A percentile compares a stretch with the other conserved stretches of the same genome.
Conservation (phyloP, 2,797 vertebrate genomes). For the Danio kyathit region DNA sequence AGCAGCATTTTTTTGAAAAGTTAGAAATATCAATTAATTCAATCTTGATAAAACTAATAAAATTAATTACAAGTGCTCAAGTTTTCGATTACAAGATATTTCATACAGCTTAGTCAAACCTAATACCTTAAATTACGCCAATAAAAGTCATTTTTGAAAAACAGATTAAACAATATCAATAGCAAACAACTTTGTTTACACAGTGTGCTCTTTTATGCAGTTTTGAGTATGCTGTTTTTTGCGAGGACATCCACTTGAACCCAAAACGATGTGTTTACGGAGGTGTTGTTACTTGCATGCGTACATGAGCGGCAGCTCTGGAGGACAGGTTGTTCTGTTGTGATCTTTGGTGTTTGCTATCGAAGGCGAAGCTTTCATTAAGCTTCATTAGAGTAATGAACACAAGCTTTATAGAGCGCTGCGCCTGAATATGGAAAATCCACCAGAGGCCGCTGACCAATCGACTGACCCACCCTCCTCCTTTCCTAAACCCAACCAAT, state of each 20-base stretch:
- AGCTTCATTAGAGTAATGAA: constrained; percentile 62
- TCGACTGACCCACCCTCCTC: no score
- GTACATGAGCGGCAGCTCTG: background rate
- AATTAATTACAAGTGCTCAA: background rate
- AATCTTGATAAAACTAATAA: no score
- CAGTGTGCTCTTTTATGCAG: background rate
- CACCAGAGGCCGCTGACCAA: no score
- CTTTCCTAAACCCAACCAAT: no score
- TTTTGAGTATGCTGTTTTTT: background rate
- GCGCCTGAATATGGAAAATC: constrained; percentile 54
- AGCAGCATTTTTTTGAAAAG: no score
- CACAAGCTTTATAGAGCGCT: constrained; percentile 51
- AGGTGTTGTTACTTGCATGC: background rate
- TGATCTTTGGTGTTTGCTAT: constrained; percentile 53
- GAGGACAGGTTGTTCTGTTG: constrained; percentile 51
- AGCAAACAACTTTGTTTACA: background rate
- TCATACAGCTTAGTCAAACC: no score
- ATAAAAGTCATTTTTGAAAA: background rate
- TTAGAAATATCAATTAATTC: no score
- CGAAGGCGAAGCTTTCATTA: constrained; percentile 56
- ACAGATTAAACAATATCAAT: background rate
- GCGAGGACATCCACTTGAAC: background rate
- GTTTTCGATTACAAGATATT: background rate
- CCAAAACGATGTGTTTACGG: constrained; percentile 1
- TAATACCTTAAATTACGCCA: background rate